These are phyloP conservation scores for Enteromius trimaculatus DNA, from an alignment of 2,797 vertebrate species.

Conservation along the genomic window DNA sequence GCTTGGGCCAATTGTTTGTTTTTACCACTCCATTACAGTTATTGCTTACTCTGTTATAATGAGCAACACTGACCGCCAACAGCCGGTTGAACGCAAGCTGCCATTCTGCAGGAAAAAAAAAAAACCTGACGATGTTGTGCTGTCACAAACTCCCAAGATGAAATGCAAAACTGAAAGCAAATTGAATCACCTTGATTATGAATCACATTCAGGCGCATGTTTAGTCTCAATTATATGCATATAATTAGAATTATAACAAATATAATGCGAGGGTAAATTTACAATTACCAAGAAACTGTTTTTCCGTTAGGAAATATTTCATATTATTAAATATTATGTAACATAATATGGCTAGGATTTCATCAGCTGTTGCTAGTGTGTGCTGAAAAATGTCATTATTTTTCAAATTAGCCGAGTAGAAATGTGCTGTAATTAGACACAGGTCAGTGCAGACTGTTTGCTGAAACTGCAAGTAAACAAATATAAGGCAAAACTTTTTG, in stretches of 20 bases:
- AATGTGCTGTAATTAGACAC: slow-evolving; percentile 13
- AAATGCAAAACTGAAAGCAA: slow-evolving; percentile 12
- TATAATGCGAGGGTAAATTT: background rate
- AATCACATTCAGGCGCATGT: background rate
- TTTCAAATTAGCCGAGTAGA: slow-evolving; percentile 16
- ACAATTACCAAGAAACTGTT: slow-evolving; percentile 17
- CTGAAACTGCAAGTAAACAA: slow-evolving; percentile 28
- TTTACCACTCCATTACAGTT: slow-evolving; percentile 45
- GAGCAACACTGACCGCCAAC: slow-evolving; percentile 44
- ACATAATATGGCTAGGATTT: background rate
- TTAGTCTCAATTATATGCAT: slow-evolving; percentile 24
- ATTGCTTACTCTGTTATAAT: slow-evolving; percentile 52
- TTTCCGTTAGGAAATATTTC: background rate
- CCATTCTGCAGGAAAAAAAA: background rate
- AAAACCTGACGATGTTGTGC: slow-evolving; percentile 9
- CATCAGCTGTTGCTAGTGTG: background rate
- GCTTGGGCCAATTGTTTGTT: slow-evolving; percentile 51
- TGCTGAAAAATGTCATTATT: slow-evolving; percentile 7
- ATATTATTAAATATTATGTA: slow-evolving; percentile 14
- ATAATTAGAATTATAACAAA: slow-evolving; percentile 20
- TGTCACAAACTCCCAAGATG: slow-evolving; percentile 33
- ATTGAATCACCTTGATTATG: slow-evolving; percentile 37
- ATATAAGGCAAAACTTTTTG: background rate
- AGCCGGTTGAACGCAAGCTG: slow-evolving; percentile 47
- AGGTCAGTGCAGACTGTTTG: slow-evolving; percentile 20